Evolutionary conservation across 2,113 vertebrate species (phyloP), one percentile per base, ranked within the genome.

Genomic region (Brachyhypopomus gauderio): DNA sequence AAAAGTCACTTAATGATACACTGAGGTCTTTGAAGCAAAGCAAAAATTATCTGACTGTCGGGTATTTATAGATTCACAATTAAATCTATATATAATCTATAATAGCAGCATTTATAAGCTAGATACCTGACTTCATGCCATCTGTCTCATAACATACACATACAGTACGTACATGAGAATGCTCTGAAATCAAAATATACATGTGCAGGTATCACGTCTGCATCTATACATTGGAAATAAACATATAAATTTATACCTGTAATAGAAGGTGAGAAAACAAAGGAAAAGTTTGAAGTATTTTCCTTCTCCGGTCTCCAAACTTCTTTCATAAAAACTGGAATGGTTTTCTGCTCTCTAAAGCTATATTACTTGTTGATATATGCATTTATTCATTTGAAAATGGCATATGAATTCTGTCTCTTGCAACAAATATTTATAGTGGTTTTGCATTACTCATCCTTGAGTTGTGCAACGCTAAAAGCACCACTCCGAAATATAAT

Each of bases 321-420:
- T 27, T 25, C 56, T 48, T 66, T 45, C 34, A 14, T 56, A 23
- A 85, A 67, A 45, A 74, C 23, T 9, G 16, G 58, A 55, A 41
- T 75, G 56, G 80, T 66, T 85, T 79, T 67, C 62, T 12, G n/a
- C 22, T 36, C 56, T 66, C 58, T 27, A 77, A 77, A 77, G 73
- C 38, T 27, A 52, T 78, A 48, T 71, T 67, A 59, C 76, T 72
- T 41, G 11, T 52, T 52, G 19, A 59, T 34, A 77, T 76, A 77
- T 74, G 77, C 73, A 79, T 82, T 80, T 82, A 63, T 82, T 83
- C 55, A 41, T 82, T 62, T 82, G 66, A 70, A 73, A 78, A 79
- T 80, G 70, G 16, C 78, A 56, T 74, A 30, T 77, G 11, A 78
- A 63, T 72, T 70, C 22, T 63, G 55, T 22, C 6, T 78, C 22